phyloP scores from a whole-genome alignment of 2,797 vertebrate species.

The Coilia nasus region DNA sequence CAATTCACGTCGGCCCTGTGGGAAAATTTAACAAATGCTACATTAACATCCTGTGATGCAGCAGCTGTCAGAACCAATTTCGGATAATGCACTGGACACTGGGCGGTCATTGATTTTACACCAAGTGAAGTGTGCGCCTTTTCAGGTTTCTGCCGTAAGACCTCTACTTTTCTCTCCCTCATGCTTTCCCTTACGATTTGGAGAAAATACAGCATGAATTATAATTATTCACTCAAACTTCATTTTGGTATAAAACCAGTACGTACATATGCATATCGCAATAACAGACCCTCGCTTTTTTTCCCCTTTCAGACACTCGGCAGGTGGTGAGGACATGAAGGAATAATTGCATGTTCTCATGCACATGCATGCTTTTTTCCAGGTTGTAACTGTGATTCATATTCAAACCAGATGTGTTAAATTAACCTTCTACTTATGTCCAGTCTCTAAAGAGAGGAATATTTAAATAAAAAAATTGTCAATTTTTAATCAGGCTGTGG shows the following conservation, averaged over 20 bases:
- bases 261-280: not conserved
- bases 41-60: no score
- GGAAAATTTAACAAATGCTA: no score
- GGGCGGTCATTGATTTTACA: not conserved
- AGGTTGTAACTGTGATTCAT: not conserved
- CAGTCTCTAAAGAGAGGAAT: not conserved
- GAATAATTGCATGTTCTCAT: slow-evolving; percentile 1
- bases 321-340: not conserved
- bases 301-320: not conserved
- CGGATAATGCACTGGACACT: not conserved
- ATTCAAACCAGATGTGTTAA: not conserved
- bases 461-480: not conserved
- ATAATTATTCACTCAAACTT: not conserved
- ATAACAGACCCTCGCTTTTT: not conserved
- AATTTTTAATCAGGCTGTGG: slow-evolving; percentile 17
- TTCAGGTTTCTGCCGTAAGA: not conserved
- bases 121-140: not conserved
- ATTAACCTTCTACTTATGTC: not conserved
- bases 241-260: not conserved
- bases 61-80: no score
- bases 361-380: not conserved
- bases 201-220: not conserved
- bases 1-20: no score
- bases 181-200: not conserved
- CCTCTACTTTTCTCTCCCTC: not conserved